Base-by-base conservation (phyloP, 2,888 invertebrate genomes). In the Sycophila texana region DNA sequence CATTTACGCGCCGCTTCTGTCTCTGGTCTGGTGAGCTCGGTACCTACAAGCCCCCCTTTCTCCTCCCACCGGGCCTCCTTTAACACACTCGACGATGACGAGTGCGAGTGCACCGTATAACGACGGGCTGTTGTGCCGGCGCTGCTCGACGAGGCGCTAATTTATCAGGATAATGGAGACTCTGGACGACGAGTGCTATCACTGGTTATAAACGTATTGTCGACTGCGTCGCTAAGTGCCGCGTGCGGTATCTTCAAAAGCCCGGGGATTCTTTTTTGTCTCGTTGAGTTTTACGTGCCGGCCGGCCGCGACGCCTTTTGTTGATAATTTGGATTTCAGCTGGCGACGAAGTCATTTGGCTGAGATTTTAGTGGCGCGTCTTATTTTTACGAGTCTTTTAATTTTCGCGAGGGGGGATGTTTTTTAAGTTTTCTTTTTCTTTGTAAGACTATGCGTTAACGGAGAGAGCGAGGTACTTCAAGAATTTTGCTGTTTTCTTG, bases 81-180 rank as follows among this genome's bases (percentile, higher is more conserved):
- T 39, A 39, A 39, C 39, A 39, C 10, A 58, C 57, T 70, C 58
- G 20, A 51, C 26, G 63, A 74, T 57, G 74, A 74, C 55, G 65
- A 65, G 55, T 57, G 65, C 39, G 22, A 13, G 14, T 47, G 4
- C 39, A 39, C 16, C 22, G 51, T 22, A n/a, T n/a, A 5, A 39
- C 39, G 30, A 49, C 18, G 7, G 16, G 14, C 20, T 53, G n/a
- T n/a, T n/a, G n/a, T 18, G 18, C 70, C 55, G 20, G 30, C 30
- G 55, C 55, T n/a, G 58, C 70, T 57, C n/a, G 16, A 39, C 60
- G 63, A 30, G 63, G 66, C 22, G 22, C 58, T 66, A 74, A 74
- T 74, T 66, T 74, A 74, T 74, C 74, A 65, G 74, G 66, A 47
- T 74, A 74, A 74, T 74, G 66, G 74, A 66, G 66, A 58, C 49